These are phyloP conservation scores for Pteropus alecto DNA, from an alignment of 2,113 vertebrate genomes.

Conservation along the genomic window DNA sequence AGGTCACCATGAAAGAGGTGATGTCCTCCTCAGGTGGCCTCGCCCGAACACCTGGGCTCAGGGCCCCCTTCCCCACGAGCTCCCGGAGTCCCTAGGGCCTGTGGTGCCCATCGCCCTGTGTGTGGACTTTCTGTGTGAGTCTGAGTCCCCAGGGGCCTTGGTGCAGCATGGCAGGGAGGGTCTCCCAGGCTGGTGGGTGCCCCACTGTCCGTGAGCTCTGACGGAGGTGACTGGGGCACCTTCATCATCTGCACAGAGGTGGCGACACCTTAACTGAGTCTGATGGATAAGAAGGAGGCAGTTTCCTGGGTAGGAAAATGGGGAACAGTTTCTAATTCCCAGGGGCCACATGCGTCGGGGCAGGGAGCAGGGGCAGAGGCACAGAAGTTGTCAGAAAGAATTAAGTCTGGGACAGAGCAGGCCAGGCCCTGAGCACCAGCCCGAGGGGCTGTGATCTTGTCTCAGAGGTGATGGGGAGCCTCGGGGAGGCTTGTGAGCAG, in stretches of 20 bases:
- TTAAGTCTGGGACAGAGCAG: not conserved
- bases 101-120: accelerated
- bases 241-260: not conserved
- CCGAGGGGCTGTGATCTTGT: not conserved
- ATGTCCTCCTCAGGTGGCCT: too few relatives aligned
- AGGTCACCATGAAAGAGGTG: too few relatives aligned
- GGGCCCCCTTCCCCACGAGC: not conserved
- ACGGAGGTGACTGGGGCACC: not conserved
- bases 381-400: not conserved
- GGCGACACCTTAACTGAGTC: not conserved
- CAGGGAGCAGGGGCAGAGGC: not conserved
- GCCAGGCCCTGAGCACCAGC: not conserved
- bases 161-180: too few relatives aligned
- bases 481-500: not conserved
- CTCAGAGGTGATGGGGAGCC: not conserved
- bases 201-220: accelerated
- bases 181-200: not conserved
- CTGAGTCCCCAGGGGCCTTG: not conserved
- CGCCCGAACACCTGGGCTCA: not conserved
- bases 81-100: not conserved
- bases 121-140: not conserved
- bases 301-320: not conserved
- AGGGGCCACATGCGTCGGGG: accelerated
- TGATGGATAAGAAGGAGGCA: not conserved
- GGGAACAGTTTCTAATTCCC: not conserved